Evolutionary conservation across 2,888 invertebrate species (phyloP).

Genomic region (Drosophila rubida): DNA sequence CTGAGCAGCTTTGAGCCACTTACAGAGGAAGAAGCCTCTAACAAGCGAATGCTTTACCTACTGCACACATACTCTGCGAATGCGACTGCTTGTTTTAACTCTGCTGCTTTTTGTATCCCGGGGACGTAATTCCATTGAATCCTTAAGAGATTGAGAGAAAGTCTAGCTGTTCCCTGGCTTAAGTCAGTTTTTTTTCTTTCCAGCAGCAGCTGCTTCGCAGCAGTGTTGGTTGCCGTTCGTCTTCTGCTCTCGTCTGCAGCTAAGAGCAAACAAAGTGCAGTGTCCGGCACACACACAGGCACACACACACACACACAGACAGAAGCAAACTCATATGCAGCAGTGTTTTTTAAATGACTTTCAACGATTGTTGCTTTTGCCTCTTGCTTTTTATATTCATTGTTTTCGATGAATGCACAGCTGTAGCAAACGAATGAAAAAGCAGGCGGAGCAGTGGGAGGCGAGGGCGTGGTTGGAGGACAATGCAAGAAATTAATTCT

Average conservation of each 20-base stretch:
- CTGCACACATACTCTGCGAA: background rate
- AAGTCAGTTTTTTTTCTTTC: background rate
- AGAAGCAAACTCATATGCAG: background rate
- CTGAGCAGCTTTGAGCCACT: background rate
- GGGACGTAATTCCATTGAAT: slow-evolving; percentile 6
- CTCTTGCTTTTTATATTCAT: slow-evolving; percentile 48
- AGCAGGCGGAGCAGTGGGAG: background rate
- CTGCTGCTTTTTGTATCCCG: background rate
- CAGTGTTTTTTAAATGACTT: slow-evolving; percentile 65
- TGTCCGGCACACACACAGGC: slow-evolving; percentile 25
- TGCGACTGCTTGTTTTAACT: no score
- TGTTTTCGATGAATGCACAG: slow-evolving; percentile 64
- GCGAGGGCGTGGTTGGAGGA: slow-evolving; percentile 4
- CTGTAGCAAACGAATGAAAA: slow-evolving; percentile 42
- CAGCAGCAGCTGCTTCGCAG: slow-evolving; percentile 21
- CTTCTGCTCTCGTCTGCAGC: background rate
- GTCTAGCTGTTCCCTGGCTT: slow-evolving; percentile 15
- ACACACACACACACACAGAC: background rate
- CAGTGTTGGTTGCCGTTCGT: background rate
- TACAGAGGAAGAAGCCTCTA: background rate
- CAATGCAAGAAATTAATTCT: slow-evolving; percentile 51
- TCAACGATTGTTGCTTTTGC: slow-evolving; percentile 39
- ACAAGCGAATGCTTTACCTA: background rate
- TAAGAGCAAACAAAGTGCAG: slow-evolving; percentile 40
- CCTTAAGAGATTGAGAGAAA: slow-evolving; percentile 9